These are phyloP conservation scores for Pogonophryne albipinna DNA, from an alignment of 2,797 vertebrate genomes.

Conservation along the genomic window DNA sequence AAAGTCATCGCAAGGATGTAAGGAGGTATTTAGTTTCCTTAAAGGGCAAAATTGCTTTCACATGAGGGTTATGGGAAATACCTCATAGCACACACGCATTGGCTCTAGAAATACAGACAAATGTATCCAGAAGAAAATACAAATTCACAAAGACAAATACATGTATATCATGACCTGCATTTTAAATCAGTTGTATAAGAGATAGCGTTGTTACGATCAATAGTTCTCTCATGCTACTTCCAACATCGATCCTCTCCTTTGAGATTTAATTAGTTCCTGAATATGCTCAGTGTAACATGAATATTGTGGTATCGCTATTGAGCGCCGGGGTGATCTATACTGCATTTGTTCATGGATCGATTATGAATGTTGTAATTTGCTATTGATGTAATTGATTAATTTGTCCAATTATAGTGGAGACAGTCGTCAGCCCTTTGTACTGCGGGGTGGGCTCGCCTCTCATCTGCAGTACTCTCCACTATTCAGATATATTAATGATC, in stretches of 20 bases:
- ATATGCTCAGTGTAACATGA: conserved; percentile 79
- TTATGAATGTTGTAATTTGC: conserved; percentile 84
- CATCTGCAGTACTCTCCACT: not conserved
- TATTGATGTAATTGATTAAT: conserved; percentile 81
- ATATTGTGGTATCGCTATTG: conserved; percentile 72
- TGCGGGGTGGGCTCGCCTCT: conserved; percentile 2
- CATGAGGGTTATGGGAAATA: not conserved
- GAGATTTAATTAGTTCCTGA: conserved; percentile 83
- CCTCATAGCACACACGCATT: not conserved
- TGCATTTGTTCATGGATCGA: conserved; percentile 75
- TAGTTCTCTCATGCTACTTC: conserved; percentile 71
- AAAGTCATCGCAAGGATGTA: conserved; percentile 16
- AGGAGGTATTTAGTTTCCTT: conserved; percentile 19
- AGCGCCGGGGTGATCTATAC: conserved; percentile 70
- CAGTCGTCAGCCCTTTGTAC: conserved; percentile 69
- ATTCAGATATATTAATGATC: conserved; percentile 2
- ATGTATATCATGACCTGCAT: conserved; percentile 51
- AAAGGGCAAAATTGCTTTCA: conserved; percentile 18
- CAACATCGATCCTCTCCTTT: conserved; percentile 76
- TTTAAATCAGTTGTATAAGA: conserved; percentile 54
- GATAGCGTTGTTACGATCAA: conserved; percentile 64
- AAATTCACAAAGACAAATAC: conserved; percentile 45
- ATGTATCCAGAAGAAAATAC: conserved; percentile 3
- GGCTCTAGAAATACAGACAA: not conserved
- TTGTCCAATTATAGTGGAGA: conserved; percentile 78